These are phyloP conservation scores for Eulemur albifrons DNA, from an alignment of 2,797 vertebrate genomes.

Conservation along the genomic window DNA sequence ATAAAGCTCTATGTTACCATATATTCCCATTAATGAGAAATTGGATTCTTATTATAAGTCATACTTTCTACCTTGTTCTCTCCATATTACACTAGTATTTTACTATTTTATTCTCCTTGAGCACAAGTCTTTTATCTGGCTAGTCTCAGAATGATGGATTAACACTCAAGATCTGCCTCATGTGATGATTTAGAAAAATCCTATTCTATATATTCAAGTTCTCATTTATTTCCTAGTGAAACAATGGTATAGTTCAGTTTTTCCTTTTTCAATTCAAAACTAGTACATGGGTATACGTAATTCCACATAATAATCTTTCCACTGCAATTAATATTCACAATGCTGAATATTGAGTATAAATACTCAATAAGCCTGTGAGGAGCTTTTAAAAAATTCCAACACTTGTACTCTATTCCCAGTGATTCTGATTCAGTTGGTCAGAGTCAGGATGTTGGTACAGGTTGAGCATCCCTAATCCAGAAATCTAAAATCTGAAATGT, in stretches of 20 bases:
- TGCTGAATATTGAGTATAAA: neutral
- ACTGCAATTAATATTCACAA: neutral
- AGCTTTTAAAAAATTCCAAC: neutral
- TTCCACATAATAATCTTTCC: neutral
- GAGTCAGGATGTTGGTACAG: too few species aligned
- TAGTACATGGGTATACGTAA: neutral
- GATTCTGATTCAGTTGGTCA: neutral
- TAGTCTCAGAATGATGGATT: neutral
- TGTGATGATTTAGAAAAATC: neutral
- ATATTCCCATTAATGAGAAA: neutral
- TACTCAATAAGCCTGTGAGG: neutral
- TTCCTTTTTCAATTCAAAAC: slow-evolving; percentile 13
- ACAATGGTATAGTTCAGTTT: neutral
- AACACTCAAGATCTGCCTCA: neutral
- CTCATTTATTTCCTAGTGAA: neutral
- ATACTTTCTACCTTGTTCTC: neutral
- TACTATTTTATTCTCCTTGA: neutral
- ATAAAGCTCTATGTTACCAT: neutral
- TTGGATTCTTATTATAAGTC: neutral
- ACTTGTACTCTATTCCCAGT: neutral
- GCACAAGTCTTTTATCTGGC: neutral
- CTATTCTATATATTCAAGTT: neutral
- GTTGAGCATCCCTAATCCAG: neutral
- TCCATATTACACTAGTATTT: neutral
- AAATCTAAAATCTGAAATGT: neutral